These are phyloP conservation scores for Neosalanx taihuensis DNA, from an alignment of 2,797 vertebrate species.

Conservation along the genomic window DNA sequence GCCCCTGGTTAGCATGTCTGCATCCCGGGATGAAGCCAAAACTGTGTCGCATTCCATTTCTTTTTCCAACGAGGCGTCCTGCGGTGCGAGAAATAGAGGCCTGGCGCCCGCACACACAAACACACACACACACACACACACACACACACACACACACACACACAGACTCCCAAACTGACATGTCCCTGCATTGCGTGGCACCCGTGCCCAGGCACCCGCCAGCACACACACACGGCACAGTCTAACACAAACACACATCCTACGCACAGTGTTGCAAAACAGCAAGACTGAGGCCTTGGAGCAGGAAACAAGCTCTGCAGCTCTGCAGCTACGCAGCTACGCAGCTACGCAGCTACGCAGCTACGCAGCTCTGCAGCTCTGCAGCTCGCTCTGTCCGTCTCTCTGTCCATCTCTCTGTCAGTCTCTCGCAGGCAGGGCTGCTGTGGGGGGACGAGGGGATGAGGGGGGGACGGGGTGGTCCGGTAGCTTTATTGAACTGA, in stretches of 20 bases:
- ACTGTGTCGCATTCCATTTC: constrained; percentile 59
- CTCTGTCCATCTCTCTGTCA: too few relatives aligned
- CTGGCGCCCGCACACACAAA: constrained; percentile 14
- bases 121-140: constrained; percentile 18
- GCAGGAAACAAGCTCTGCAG: background rate
- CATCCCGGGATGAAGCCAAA: constrained; percentile 53
- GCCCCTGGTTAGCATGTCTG: constrained; percentile 50
- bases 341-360: too few relatives aligned
- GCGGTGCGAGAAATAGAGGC: constrained; percentile 23
- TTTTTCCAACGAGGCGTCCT: constrained; percentile 44
- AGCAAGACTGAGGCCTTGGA: background rate
- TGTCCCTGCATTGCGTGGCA: background rate
- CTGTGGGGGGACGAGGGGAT: too few relatives aligned
- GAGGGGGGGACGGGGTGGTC: background rate
- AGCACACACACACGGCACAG: background rate
- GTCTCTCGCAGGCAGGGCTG: too few relatives aligned
- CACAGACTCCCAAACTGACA: too few relatives aligned
- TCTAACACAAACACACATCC: background rate
- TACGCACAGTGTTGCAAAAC: background rate
- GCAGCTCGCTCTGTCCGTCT: too few relatives aligned
- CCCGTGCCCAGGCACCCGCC: background rate
- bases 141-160: constrained; percentile 1
- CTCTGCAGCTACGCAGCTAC: too few relatives aligned
- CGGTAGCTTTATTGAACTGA: too few relatives aligned
- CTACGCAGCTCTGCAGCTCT: too few relatives aligned